These are phyloP conservation scores for Ambastaia sidthimunki DNA, from an alignment of 2,797 vertebrate genomes.

Conservation along the genomic window DNA sequence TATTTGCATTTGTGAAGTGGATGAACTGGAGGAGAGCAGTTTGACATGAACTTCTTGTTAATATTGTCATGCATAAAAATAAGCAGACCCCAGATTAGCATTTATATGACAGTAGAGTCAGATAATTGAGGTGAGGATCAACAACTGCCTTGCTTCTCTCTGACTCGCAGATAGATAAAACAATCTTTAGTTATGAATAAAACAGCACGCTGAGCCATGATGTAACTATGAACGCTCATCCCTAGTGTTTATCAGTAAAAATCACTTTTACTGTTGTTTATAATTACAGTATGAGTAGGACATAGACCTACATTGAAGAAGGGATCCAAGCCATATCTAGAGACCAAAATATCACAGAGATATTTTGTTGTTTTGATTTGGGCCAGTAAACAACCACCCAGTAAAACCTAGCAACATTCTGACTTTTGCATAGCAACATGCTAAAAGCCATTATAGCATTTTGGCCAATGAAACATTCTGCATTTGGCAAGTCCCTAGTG, in stretches of 20 bases:
- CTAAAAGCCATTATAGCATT: background rate
- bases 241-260: too few relatives aligned
- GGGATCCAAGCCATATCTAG: background rate
- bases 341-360: background rate
- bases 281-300: too few relatives aligned
- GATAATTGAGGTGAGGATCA: background rate
- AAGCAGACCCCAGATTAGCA: background rate
- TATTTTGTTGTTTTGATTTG: background rate
- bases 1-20: constrained; percentile 9
- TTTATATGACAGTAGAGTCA: constrained; percentile 7
- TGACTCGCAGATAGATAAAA: background rate
- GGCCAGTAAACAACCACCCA: background rate
- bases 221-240: too few relatives aligned
- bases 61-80: background rate
- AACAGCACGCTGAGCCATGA: background rate
- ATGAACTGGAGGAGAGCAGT: background rate
- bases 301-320: background rate
- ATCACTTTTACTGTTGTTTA: too few relatives aligned
- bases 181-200: constrained; percentile 3
- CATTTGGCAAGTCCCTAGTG: background rate
- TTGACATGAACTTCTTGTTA: constrained; percentile 8
- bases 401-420: background rate
- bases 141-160: background rate
- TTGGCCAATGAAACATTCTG: background rate
- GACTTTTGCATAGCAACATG: background rate